Evolutionary conservation across 2,888 invertebrate species (phyloP), one percentile per base, ranked within the genome.

Genomic region (Crepidodera aurea): DNA sequence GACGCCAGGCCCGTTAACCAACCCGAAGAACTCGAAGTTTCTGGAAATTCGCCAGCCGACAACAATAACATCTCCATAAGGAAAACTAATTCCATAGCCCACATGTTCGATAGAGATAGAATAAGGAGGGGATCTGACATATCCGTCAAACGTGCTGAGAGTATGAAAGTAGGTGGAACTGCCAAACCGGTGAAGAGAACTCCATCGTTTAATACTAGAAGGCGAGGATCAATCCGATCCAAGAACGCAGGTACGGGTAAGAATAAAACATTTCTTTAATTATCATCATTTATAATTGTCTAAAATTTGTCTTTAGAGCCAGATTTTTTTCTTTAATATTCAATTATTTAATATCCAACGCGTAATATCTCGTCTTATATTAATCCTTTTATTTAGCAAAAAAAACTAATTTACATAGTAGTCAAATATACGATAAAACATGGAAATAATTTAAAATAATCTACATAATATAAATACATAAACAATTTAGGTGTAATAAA

Each of bases 151-250:
- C 85, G 94, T 2, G 93, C 94, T 0, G 95, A 95, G 80, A 94
- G 94, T 78, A 94, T 95, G 94, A 93, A 91, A 77, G 87, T 90
- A 27, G 86, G 85, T 46, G 72, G 75, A 2, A 69, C 69, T 27
- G 67, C 66, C 12, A 95, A 94, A 80, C 92, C 92, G 55, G 88
- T 93, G 0, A 95, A 94, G 77, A 87, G 96, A 67, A 96, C 96
- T 0, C 95, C 98, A 0, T 96, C 96, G 68, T 97, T 98, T 82
- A 98, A 94, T 22, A 97, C 98, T 0, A 87, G 96, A 8, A 86
- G 95, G 61, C 86, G 94, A 67, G 92, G 93, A 77, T 95, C 94
- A 78, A 94, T 96, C 40, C 27, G 54, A 50, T 57, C 60, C 2
- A 64, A 64, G 29, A 60, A 60, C 37, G 29, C 55, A 46, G 55